A percentile compares a stretch with the other conserved stretches of the same genome.
phyloP scores from a whole-genome alignment of 2,797 vertebrate species.

The Astyanax mexicanus region DNA sequence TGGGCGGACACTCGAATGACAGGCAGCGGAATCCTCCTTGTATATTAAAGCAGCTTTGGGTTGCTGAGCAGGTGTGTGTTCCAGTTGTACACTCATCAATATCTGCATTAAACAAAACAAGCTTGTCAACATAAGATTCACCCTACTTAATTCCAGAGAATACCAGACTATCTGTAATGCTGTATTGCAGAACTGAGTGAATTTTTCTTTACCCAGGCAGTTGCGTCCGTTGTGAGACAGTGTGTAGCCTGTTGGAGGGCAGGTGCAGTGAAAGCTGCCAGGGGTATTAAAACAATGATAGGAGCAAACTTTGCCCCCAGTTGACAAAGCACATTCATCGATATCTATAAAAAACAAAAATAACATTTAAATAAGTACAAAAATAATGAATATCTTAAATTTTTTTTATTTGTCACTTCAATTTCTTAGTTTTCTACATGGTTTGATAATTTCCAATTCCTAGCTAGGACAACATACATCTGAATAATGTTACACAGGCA shows the following conservation, averaged over 20 bases:
- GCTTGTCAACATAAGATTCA: too few species aligned
- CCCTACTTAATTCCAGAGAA: too few species aligned
- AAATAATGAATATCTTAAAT: too few species aligned
- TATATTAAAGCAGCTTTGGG: slow-evolving; percentile 90
- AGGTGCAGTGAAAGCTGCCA: slow-evolving; percentile 91
- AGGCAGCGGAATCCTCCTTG: slow-evolving; percentile 90
- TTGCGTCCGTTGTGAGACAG: slow-evolving; percentile 83
- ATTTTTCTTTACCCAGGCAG: slow-evolving; percentile 83
- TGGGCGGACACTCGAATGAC: slow-evolving; percentile 83
- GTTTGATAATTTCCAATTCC: too few species aligned
- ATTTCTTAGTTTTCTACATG: too few species aligned
- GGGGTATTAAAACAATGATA: slow-evolving; percentile 87
- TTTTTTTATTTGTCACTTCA: too few species aligned
- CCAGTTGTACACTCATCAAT: slow-evolving; percentile 89
- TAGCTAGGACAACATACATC: too few species aligned
- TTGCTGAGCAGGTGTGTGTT: slow-evolving; percentile 84
- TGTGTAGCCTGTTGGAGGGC: slow-evolving; percentile 85
- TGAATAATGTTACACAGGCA: too few species aligned
- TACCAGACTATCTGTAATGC: too few species aligned
- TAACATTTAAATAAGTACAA: too few species aligned
- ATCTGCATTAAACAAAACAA: slow-evolving; percentile 73
- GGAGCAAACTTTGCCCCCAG: slow-evolving; percentile 87
- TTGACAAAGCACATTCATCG: slow-evolving; percentile 89
- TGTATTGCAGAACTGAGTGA: too few species aligned
- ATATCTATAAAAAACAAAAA: slow-evolving; percentile 79